A percentile compares a stretch with the other conserved stretches of the same genome.
phyloP scores from a whole-genome alignment of 2,888 invertebrate genomes.

The Alloplasta piceator region DNA sequence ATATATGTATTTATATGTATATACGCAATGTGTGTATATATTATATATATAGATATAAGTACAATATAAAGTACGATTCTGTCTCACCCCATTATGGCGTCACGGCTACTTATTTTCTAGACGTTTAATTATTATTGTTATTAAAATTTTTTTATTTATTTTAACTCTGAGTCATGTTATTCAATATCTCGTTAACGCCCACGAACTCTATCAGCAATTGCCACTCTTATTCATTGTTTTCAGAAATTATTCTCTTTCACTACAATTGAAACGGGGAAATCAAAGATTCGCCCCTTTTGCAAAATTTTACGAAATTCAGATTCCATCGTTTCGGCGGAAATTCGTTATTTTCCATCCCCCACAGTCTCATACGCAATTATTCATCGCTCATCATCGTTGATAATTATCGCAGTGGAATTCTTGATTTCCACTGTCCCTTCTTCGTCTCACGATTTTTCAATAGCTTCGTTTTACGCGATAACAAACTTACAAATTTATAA shows the following conservation, averaged over 20 bases:
- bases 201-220: constrained; percentile 41
- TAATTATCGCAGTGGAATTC: constrained; percentile 4
- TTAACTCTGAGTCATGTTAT: constrained; percentile 58
- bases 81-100: constrained; percentile 57
- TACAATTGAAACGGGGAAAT: constrained; percentile 51
- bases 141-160: constrained; percentile 55
- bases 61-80: constrained; percentile 65
- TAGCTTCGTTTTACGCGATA: constrained; percentile 28
- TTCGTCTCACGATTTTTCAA: background rate
- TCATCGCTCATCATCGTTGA: background rate
- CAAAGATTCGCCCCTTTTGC: constrained; percentile 6
- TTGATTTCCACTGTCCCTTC: too few species aligned
- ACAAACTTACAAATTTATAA: constrained; percentile 59
- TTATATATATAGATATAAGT: constrained; percentile 62
- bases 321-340: background rate
- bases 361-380: background rate
- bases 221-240: constrained; percentile 23
- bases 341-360: background rate
- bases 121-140: constrained; percentile 67
- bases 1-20: constrained; percentile 53
- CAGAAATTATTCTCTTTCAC: constrained; percentile 15
- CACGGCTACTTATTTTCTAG: constrained; percentile 68
- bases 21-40: constrained; percentile 19
- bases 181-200: constrained; percentile 58
- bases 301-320: constrained; percentile 1